A percentile compares a stretch with the other conserved stretches of the same genome.
Conservation (phyloP, 2,797 vertebrate species). For the Sardinella longiceps region DNA sequence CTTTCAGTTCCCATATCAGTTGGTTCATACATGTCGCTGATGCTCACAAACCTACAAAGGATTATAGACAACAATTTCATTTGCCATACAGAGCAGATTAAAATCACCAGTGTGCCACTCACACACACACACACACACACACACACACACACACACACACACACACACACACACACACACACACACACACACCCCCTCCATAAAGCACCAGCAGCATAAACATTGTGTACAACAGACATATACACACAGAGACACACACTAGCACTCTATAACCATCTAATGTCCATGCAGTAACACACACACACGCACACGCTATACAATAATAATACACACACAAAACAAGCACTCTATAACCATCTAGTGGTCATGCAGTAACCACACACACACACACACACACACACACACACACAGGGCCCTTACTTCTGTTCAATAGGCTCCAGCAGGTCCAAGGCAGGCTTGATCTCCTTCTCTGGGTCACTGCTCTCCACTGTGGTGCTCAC, state of each 20-base stretch:
- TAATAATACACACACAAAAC: no score
- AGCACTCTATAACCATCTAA: no score
- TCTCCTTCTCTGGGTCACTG: constrained; percentile 85
- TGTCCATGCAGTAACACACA: no score
- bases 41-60: constrained; percentile 83
- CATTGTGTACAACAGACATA: no score
- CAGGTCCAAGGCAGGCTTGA: constrained; percentile 89
- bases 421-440: constrained; percentile 93
- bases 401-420: constrained; percentile 63
- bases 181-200: neutral
- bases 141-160: neutral
- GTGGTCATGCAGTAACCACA: no score
- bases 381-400: neutral
- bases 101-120: neutral
- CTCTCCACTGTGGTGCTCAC: constrained; percentile 94
- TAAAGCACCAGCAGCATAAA: no score
- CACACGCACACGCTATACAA: no score
- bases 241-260: no score
- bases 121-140: neutral
- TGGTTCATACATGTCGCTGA: constrained; percentile 86
- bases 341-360: no score
- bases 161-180: neutral
- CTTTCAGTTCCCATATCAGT: constrained; percentile 89
- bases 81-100: neutral
- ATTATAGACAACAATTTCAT: neutral